Conservation (phyloP, 2,797 vertebrate species). For the Schizopygopsis pylzovi region DNA sequence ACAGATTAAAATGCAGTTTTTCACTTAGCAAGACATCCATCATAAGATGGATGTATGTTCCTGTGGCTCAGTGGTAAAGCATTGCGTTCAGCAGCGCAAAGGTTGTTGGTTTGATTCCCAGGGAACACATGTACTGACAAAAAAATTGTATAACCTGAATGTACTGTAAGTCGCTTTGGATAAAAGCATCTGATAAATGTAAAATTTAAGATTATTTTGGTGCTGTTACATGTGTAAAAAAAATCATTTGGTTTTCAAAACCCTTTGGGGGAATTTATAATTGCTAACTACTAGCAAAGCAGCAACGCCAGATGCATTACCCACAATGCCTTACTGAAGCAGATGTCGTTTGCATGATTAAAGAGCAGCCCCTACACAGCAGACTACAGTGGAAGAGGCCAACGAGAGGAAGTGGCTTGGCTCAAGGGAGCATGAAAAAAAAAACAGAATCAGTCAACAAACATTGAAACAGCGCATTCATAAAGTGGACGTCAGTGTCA, state of each 20-base stretch:
- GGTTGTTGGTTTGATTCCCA: no score
- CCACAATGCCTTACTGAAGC: constrained; percentile 49
- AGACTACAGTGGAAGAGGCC: constrained; percentile 55
- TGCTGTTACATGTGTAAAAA: background rate
- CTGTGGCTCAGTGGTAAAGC: no score
- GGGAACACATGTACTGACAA: no score
- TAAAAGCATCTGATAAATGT: no score
- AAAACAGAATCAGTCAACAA: constrained; percentile 50
- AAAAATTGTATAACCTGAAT: no score
- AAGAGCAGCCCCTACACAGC: constrained; percentile 16
- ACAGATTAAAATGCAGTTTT: constrained; percentile 4
- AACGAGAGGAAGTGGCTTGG: constrained; percentile 67
- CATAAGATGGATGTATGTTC: background rate
- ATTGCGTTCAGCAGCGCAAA: no score
- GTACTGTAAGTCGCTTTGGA: no score
- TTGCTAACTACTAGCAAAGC: constrained; percentile 19
- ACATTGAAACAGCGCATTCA: constrained; percentile 11
- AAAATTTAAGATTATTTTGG: background rate
- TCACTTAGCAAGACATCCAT: constrained; percentile 14
- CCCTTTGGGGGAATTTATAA: constrained; percentile 10
- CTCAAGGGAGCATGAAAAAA: constrained; percentile 72
- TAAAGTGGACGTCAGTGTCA: background rate
- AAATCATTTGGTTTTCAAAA: constrained; percentile 19
- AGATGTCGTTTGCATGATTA: constrained; percentile 53
- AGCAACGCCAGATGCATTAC: constrained; percentile 42